Evolutionary conservation across 64 coral and sea anemone genomes (phyloP).

Genomic region (Montipora foliosa): DNA sequence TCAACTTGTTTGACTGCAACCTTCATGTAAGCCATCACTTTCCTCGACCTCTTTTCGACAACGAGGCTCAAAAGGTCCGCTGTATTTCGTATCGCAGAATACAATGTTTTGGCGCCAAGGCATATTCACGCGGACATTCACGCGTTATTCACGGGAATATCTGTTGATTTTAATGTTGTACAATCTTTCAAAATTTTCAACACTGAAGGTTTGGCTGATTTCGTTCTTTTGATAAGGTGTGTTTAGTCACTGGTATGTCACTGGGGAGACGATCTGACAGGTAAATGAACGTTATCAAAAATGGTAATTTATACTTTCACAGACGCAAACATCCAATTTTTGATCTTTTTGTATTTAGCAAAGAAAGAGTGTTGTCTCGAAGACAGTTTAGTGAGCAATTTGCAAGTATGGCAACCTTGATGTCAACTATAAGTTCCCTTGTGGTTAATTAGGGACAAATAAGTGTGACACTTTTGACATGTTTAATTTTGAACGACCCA

Average conservation of each 20-base stretch:
- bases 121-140: not conserved
- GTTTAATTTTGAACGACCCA: not conserved
- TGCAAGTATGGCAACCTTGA: not conserved
- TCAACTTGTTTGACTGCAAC: not conserved
- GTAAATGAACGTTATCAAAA: slow-evolving; percentile 24
- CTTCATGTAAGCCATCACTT: not conserved
- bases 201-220: slow-evolving; percentile 18
- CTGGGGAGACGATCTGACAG: slow-evolving; percentile 82
- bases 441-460: not conserved
- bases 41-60: not conserved
- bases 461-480: not conserved
- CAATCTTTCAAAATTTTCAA: not conserved
- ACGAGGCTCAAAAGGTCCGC: not conserved
- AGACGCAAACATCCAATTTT: not conserved
- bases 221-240: slow-evolving; percentile 35
- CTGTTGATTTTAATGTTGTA: not conserved
- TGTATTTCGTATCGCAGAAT: not conserved
- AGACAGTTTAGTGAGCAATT: not conserved
- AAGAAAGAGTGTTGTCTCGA: not conserved
- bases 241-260: slow-evolving; percentile 72
- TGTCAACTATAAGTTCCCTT: not conserved
- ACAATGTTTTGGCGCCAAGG: slow-evolving; percentile 46
- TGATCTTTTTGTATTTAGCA: not conserved
- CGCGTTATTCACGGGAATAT: not conserved
- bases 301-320: not conserved